Percentiles rank a stretch among this genome's conserved stretches.
Evolutionary conservation across 2,797 vertebrate genomes (phyloP).

Genomic region (Coregonus ussuriensis): DNA sequence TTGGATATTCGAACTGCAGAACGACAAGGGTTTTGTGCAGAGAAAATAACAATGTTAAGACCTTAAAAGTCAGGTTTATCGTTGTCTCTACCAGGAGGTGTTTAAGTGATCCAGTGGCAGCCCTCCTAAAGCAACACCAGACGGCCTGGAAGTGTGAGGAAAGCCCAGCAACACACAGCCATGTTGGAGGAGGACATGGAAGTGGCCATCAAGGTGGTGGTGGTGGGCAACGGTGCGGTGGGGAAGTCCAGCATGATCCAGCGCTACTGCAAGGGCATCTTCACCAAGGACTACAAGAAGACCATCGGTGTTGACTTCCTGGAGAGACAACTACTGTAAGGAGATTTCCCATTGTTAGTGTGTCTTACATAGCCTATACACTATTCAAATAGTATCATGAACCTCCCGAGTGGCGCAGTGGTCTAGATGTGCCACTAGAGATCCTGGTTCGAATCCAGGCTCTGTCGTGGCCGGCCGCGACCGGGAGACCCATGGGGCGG

Average conservation of each 20-base stretch:
- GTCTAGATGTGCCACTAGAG: too few relatives aligned
- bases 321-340: constrained; percentile 96
- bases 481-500: too few relatives aligned
- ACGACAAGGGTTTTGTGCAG: too few relatives aligned
- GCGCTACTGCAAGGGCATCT: constrained; percentile 96
- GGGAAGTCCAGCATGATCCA: constrained; percentile 99
- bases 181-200: constrained; percentile 99
- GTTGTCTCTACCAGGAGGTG: constrained; percentile 20
- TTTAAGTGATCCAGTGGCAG: neutral
- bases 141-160: constrained; percentile 46
- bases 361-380: neutral
- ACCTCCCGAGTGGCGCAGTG: too few relatives aligned
- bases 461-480: too few relatives aligned
- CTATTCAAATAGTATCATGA: too few relatives aligned
- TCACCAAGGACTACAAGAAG: constrained; percentile 99
- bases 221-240: constrained; percentile 95
- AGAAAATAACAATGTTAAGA: neutral
- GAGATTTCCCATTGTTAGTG: neutral
- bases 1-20: too few relatives aligned
- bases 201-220: constrained; percentile 99
- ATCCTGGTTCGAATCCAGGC: too few relatives aligned
- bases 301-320: constrained; percentile 99
- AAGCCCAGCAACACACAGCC: constrained; percentile 52
- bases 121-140: constrained; percentile 16
- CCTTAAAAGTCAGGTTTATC: neutral